Percentiles rank a stretch among this genome's conserved stretches.
These are phyloP conservation scores for Cylindroiulus punctatus DNA, from an alignment of 2,888 invertebrate genomes.

Conservation along the genomic window DNA sequence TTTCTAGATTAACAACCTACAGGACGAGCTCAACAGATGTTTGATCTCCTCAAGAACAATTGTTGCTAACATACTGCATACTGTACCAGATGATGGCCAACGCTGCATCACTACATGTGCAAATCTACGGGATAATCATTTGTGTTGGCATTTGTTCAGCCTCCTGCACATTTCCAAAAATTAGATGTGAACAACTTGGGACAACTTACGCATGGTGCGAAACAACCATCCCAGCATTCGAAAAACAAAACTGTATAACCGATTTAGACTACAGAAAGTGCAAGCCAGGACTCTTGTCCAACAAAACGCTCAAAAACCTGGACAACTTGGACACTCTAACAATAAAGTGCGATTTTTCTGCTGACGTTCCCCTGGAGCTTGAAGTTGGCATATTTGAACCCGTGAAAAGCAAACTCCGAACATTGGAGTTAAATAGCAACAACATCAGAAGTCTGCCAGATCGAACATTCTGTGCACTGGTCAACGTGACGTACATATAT, in stretches of 20 bases:
- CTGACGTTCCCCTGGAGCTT: neutral
- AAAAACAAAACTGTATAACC: neutral
- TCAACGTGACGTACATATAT: neutral
- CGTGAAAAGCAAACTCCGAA: neutral
- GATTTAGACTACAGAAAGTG: neutral
- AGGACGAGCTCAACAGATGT: too few species aligned
- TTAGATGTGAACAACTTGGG: neutral
- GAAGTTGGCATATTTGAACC: neutral
- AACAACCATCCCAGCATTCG: neutral
- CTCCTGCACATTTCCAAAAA: neutral
- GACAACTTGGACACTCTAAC: neutral
- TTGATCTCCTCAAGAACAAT: too few species aligned
- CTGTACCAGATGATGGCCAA: neutral
- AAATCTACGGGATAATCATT: neutral
- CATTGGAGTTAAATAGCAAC: neutral
- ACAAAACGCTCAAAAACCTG: neutral
- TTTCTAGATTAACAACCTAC: too few species aligned
- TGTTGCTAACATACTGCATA: too few species aligned
- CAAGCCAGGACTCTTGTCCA: neutral
- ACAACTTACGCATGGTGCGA: neutral
- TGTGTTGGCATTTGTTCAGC: neutral
- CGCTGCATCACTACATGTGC: neutral
- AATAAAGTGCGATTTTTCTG: neutral
- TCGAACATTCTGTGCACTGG: constrained; percentile 11
- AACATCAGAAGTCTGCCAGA: constrained; percentile 1